Conservation (phyloP, 2,888 invertebrate genomes). For the Oligia strigilis region DNA sequence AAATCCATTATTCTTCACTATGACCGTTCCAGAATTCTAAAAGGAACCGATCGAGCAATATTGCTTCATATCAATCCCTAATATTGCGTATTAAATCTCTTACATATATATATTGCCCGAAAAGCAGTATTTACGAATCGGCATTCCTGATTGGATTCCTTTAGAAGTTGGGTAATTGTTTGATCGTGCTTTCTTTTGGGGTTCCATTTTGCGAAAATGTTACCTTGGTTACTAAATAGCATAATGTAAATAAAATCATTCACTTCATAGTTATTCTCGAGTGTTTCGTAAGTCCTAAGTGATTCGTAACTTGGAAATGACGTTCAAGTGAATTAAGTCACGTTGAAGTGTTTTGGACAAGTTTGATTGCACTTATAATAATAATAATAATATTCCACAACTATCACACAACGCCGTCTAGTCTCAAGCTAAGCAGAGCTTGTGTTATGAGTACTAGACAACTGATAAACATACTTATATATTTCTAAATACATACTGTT, state of each 20-base stretch:
- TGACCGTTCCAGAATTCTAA: constrained; percentile 3
- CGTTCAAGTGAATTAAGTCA: neutral
- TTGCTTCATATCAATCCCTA: constrained; percentile 31
- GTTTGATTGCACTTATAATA: constrained; percentile 29
- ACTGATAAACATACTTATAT: too few species aligned
- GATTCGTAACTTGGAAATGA: constrained; percentile 21
- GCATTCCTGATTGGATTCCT: constrained; percentile 31
- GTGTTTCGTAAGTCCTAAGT: neutral
- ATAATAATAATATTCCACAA: too few species aligned
- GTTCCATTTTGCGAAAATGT: neutral
- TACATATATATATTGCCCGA: constrained; percentile 10
- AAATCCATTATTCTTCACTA: constrained; percentile 11
- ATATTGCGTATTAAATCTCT: constrained; percentile 40
- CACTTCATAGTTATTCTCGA: neutral
- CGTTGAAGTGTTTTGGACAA: constrained; percentile 3
- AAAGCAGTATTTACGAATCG: constrained; percentile 28
- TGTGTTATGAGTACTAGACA: too few species aligned
- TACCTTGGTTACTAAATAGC: neutral
- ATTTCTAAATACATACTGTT: too few species aligned
- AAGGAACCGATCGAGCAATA: constrained; percentile 24
- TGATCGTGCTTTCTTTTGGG: neutral
- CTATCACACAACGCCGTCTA: too few species aligned
- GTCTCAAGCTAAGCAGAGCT: too few species aligned
- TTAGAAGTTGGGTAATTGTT: constrained; percentile 23
- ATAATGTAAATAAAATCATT: neutral